Evolutionary conservation across 2,888 invertebrate genomes (phyloP).

Genomic region (Pyrocoelia pectoralis): DNA sequence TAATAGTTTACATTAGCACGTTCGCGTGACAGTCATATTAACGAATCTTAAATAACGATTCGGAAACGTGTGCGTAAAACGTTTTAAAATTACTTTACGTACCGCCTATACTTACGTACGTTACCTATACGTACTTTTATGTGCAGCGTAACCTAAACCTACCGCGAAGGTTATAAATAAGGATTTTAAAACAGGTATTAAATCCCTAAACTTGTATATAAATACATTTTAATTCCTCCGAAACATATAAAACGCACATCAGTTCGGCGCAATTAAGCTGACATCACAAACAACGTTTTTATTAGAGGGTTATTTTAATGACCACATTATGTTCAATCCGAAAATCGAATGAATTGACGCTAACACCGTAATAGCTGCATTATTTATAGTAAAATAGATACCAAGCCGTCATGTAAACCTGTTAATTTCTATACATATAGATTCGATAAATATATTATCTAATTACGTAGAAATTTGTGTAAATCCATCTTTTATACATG

Average conservation of each 20-base stretch:
- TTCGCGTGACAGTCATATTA: constrained; percentile 26
- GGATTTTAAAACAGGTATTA: constrained; percentile 16
- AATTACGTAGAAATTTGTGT: constrained; percentile 25
- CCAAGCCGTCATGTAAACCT: constrained; percentile 33
- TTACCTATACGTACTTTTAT: too few species aligned
- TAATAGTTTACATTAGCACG: constrained; percentile 28
- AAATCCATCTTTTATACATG: constrained; percentile 2
- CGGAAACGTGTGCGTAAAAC: constrained; percentile 13
- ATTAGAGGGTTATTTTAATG: constrained; percentile 32
- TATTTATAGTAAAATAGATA: constrained; percentile 35
- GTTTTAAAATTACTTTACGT: constrained; percentile 20
- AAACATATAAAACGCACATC: constrained; percentile 24
- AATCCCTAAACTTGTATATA: constrained; percentile 16
- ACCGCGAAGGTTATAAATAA: constrained; percentile 19
- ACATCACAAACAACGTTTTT: constrained; percentile 31
- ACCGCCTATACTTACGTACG: constrained; percentile 16
- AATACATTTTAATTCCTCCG: constrained; percentile 20
- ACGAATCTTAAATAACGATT: constrained; percentile 29
- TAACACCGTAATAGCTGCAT: constrained; percentile 32
- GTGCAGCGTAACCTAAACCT: constrained; percentile 1
- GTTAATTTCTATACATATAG: constrained; percentile 27
- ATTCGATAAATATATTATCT: constrained; percentile 28
- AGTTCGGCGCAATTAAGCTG: constrained; percentile 27
- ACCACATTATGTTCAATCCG: constrained; percentile 26
- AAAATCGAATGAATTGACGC: constrained; percentile 34